Percentiles rank a stretch among this genome's conserved stretches.
phyloP scores from a whole-genome alignment of 2,888 invertebrate species.

The Clanis bilineata region DNA sequence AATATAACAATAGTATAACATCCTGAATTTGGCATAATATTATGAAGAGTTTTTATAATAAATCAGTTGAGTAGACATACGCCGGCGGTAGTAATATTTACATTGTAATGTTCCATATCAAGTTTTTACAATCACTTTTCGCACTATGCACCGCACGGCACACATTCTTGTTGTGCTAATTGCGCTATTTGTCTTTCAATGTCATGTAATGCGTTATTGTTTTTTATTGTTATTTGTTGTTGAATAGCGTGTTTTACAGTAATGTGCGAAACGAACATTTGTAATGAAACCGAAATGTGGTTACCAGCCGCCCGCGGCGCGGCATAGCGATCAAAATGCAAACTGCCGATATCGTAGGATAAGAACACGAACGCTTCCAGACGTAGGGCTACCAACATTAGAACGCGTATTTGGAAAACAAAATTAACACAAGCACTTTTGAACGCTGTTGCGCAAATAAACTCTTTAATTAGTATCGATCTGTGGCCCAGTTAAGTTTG shows the following conservation, averaged over 20 bases:
- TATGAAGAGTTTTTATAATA: background rate
- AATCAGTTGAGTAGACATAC: background rate
- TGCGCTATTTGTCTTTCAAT: conserved; percentile 42
- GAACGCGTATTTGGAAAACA: background rate
- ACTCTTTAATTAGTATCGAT: background rate
- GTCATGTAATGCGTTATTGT: conserved; percentile 37
- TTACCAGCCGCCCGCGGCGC: background rate
- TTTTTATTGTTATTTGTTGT: conserved; percentile 39
- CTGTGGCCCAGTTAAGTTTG: no score
- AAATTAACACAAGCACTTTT: background rate
- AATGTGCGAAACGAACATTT: conserved; percentile 35
- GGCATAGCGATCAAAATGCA: conserved; percentile 19
- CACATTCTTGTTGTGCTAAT: conserved; percentile 26
- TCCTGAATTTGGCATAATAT: background rate
- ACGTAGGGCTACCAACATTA: conserved; percentile 3
- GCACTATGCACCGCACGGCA: conserved; percentile 18
- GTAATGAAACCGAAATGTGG: conserved; percentile 23
- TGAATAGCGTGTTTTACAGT: conserved; percentile 39
- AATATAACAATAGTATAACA: no score
- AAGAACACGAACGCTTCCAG: background rate
- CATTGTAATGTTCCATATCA: conserved; percentile 21
- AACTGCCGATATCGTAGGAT: conserved; percentile 16
- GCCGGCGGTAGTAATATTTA: background rate
- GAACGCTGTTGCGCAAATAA: background rate
- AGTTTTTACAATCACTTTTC: conserved; percentile 34